Evolutionary conservation across 2,888 invertebrate species (phyloP).

Genomic region (Drosophila affinis): DNA sequence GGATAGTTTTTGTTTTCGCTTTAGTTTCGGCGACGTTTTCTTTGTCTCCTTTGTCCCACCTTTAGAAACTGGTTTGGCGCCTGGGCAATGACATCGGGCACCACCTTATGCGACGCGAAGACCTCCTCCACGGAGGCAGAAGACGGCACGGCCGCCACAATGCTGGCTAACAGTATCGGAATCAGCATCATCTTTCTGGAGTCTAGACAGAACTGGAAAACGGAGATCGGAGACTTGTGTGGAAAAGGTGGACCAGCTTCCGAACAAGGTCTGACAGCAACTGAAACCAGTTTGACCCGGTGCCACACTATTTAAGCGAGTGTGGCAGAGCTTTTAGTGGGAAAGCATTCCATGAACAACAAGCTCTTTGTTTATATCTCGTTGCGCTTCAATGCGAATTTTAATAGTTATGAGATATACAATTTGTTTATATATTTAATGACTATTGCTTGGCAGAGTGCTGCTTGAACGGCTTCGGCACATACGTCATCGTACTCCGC

Average conservation of each 20-base stretch:
- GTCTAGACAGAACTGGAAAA: background rate
- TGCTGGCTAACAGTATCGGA: constrained; percentile 27
- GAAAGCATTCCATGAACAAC: constrained; percentile 12
- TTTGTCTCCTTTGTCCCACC: constrained; percentile 34
- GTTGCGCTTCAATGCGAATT: constrained; percentile 9
- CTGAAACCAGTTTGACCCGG: constrained; percentile 64
- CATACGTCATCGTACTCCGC: constrained; percentile 83
- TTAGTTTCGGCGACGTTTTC: background rate
- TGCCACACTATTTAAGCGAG: constrained; percentile 39
- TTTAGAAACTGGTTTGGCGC: constrained; percentile 60
- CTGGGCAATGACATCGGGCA: constrained; percentile 70
- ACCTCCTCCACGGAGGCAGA: constrained; percentile 83
- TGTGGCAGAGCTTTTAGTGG: constrained; percentile 16
- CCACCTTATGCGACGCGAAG: constrained; percentile 85
- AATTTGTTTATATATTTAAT: too few species aligned
- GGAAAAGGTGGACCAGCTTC: constrained; percentile 9
- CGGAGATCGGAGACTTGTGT: background rate
- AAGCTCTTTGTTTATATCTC: constrained; percentile 8
- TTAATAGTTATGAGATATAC: too few species aligned
- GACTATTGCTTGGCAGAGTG: constrained; percentile 56
- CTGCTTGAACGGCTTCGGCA: constrained; percentile 82
- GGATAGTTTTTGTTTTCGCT: background rate
- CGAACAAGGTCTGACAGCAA: constrained; percentile 35
- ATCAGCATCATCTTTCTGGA: constrained; percentile 38
- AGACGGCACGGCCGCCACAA: constrained; percentile 41